A percentile compares a stretch with the other conserved stretches of the same genome.
phyloP scores from a whole-genome alignment of 2,797 vertebrate genomes.

The Enteromius radiatus region DNA sequence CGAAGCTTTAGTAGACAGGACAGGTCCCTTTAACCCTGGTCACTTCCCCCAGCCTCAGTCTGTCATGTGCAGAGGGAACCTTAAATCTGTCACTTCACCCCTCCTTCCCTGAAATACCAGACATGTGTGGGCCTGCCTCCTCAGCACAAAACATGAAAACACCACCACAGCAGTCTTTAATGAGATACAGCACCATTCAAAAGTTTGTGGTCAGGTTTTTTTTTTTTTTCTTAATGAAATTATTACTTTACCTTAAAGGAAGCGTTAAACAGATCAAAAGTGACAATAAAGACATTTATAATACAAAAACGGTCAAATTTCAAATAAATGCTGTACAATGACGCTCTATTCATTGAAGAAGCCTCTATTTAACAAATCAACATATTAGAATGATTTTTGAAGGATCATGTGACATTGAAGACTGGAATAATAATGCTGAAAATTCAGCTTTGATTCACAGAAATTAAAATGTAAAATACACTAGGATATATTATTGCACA shows the following conservation, averaged over 20 bases:
- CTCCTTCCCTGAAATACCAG: slow-evolving; percentile 11
- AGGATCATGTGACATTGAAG: neutral
- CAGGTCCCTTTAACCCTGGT: neutral
- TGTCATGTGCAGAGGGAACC: neutral
- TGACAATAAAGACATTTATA: neutral
- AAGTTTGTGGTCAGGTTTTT: neutral
- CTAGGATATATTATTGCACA: neutral
- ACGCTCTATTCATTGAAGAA: neutral
- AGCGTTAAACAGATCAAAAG: neutral
- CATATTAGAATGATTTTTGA: neutral
- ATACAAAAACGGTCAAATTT: neutral
- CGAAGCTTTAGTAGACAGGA: neutral
- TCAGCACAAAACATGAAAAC: slow-evolving; percentile 36
- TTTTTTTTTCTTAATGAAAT: too few relatives aligned
- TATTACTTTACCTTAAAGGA: too few relatives aligned
- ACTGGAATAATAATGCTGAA: neutral
- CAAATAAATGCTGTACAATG: neutral
- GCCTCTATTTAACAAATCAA: neutral
- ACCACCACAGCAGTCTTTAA: slow-evolving; percentile 2
- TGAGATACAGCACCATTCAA: neutral
- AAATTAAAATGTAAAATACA: neutral
- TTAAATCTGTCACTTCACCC: slow-evolving; percentile 29
- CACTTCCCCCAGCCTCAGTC: slow-evolving; percentile 23
- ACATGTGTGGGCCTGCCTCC: neutral
- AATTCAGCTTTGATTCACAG: neutral